Evolutionary conservation across 2,888 invertebrate genomes (phyloP), one percentile per base, ranked within the genome.

Genomic region (Cataglyphis cursor): DNA sequence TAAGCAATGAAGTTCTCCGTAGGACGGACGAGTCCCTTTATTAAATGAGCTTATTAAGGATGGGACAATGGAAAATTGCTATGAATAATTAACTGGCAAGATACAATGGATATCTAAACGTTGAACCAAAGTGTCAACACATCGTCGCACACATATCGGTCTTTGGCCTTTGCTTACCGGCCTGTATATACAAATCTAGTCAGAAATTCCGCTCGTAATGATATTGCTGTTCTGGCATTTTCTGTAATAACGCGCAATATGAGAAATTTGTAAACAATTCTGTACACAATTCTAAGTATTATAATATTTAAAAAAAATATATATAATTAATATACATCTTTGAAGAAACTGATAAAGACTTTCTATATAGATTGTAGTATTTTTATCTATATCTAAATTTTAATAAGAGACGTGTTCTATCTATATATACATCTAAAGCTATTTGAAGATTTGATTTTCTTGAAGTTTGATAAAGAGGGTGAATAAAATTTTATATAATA

Each of bases 1-100:
- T 28, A 66, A 21, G 65, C 72, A 24, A 73, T 64, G 48, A 59
- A 72, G 78, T 64, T 28, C 59, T 44, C 21, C 57, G 44, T 12
- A 66, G 5, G 62, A 1, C 24, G 41, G n/a, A 54, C 64, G 84
- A 87, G 84, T 84, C 85, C 86, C 85, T 83, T 89, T 89, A 86
- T 89, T 86, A 88, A 88, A 86, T 81, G 83, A 51, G 75, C 10
- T 68, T 54, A 82, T 75, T 82, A 82, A 68, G 51, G 38, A n/a
- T 21, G 44, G 82, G 82, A 89, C 89, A 89, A 87, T 89, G 70
- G 85, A 72, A 84, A 89, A 89, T 89, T 89, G 84, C 85, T 85
- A 70, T 85, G 88, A 87, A 51, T 51, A 51, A 51, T 51, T 51
- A 51, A 51, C 51, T n/a, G 51, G 76, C 61, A 85, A 81, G 28